Evolutionary conservation across 2,888 invertebrate genomes (phyloP).

Genomic region (Patella depressa): DNA sequence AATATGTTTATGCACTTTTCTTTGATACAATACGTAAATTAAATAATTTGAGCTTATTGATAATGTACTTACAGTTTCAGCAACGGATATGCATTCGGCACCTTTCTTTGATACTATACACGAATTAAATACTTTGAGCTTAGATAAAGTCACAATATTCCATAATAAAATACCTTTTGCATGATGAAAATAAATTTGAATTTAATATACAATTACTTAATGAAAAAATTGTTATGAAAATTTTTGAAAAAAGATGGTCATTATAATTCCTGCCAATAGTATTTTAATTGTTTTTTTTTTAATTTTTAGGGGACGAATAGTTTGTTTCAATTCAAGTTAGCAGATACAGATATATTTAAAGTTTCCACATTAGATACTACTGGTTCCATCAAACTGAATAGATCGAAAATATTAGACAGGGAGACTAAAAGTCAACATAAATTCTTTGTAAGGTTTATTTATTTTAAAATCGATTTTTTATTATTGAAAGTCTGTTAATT

Average conservation of each 20-base stretch:
- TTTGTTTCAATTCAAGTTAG: slow-evolving; percentile 25
- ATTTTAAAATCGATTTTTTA: too few species aligned
- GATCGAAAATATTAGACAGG: slow-evolving; percentile 23
- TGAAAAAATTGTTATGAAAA: too few species aligned
- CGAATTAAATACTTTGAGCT: not conserved
- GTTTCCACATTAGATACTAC: slow-evolving; percentile 15
- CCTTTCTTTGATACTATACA: not conserved
- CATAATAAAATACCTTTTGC: too few species aligned
- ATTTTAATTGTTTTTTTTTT: too few species aligned
- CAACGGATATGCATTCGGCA: slow-evolving; percentile 30
- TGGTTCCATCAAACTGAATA: slow-evolving; percentile 24
- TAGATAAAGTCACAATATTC: not conserved
- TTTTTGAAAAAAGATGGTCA: too few species aligned
- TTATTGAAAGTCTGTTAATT: too few species aligned
- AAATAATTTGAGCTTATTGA: not conserved
- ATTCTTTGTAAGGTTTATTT: slow-evolving; percentile 22
- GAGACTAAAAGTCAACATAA: slow-evolving; percentile 16
- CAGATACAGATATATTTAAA: slow-evolving; percentile 18
- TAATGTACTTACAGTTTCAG: slow-evolving; percentile 26
- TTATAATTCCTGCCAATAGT: too few species aligned
- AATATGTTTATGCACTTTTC: too few species aligned
- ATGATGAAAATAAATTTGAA: too few species aligned
- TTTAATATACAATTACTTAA: too few species aligned
- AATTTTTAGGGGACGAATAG: slow-evolving; percentile 33
- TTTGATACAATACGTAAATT: not conserved